A percentile compares a stretch with the other conserved stretches of the same genome.
These are phyloP conservation scores for Eonycteris spelaea DNA, from an alignment of 2,113 vertebrate species.

Conservation along the genomic window DNA sequence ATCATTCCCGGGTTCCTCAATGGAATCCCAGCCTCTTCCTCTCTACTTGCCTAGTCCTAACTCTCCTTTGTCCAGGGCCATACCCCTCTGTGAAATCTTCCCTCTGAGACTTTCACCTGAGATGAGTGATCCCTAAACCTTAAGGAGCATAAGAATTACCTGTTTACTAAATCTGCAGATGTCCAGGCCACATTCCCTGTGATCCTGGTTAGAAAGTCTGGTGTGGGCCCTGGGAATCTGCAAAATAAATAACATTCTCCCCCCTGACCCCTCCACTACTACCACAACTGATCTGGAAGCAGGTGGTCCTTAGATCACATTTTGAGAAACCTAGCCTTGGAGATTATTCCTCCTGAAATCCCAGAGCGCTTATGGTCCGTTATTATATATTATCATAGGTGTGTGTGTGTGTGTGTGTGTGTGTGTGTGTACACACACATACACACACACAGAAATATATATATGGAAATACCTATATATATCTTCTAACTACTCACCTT, in stretches of 20 bases:
- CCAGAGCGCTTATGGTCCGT: background rate
- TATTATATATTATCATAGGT: background rate
- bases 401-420: no score
- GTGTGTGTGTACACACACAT: no score
- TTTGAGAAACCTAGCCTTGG: background rate
- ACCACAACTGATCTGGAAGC: background rate
- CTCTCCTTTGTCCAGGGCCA: background rate
- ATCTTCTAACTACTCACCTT: conserved; percentile 33
- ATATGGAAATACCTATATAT: background rate
- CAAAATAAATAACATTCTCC: background rate
- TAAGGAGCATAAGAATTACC: background rate
- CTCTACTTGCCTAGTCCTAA: background rate
- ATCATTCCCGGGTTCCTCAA: background rate
- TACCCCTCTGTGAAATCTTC: background rate
- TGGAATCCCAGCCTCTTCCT: background rate
- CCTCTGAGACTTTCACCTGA: background rate
- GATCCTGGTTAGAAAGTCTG: background rate
- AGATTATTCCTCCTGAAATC: background rate
- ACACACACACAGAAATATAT: no score
- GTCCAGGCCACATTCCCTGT: background rate
- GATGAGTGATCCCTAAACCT: background rate
- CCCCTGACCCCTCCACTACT: background rate
- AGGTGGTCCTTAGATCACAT: background rate
- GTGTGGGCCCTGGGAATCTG: background rate
- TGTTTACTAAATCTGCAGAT: background rate